phyloP scores from a whole-genome alignment of 2,113 vertebrate species.

The Cygnus buccinator region DNA sequence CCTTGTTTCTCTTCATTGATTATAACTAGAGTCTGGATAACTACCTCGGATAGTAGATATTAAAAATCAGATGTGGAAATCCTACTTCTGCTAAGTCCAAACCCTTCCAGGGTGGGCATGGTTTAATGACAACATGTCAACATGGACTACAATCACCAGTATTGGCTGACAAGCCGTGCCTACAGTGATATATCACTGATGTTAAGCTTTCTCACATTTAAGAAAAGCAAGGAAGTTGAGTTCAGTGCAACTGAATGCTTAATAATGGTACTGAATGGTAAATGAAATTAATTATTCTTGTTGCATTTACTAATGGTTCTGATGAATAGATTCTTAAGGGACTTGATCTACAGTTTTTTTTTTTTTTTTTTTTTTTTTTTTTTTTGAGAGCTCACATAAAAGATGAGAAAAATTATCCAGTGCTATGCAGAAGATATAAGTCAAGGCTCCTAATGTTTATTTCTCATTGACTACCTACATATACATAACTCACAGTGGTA shows the following conservation, averaged over 20 bases:
- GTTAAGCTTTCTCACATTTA: not conserved
- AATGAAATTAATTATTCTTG: conserved; percentile 1
- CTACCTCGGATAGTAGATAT: not conserved
- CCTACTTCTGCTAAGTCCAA: not conserved
- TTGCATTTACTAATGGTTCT: not conserved
- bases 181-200: not conserved
- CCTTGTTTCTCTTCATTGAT: not conserved
- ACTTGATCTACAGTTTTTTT: not conserved
- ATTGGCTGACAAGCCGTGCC: not conserved
- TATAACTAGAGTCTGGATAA: not conserved
- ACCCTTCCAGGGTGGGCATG: not conserved
- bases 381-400: not conserved
- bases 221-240: not conserved
- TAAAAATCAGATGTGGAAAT: not conserved
- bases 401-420: not conserved
- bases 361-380: not conserved
- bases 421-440: not conserved
- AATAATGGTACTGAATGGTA: not conserved
- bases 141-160: not conserved
- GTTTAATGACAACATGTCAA: not conserved
- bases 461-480: not conserved
- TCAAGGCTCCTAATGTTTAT: not conserved
- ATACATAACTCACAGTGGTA: not conserved
- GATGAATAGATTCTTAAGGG: not conserved
- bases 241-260: not conserved